Percentiles rank a stretch among this genome's conserved stretches.
These are phyloP conservation scores for Lepidurus couesii DNA, from an alignment of 1,140 invertebrate species.

Conservation along the genomic window DNA sequence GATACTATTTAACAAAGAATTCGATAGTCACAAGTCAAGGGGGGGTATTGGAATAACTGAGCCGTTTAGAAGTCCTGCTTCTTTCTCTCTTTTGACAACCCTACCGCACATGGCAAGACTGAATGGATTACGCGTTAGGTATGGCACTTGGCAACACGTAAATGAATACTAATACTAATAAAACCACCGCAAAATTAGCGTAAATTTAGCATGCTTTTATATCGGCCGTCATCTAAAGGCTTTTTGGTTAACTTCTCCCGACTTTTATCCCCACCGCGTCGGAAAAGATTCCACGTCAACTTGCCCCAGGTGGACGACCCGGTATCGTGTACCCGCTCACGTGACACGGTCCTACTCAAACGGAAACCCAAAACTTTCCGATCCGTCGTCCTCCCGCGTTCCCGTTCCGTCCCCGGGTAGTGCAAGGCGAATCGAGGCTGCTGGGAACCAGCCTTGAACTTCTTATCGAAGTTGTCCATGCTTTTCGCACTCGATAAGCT, in stretches of 20 bases:
- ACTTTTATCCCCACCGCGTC: background rate
- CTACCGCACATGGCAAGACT: background rate
- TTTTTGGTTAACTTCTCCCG: constrained; percentile 10
- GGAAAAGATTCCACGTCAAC: constrained; percentile 61
- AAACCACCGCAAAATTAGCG: background rate
- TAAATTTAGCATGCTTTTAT: constrained; percentile 12
- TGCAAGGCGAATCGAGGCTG: constrained; percentile 38
- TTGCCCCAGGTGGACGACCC: constrained; percentile 39
- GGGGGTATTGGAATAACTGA: background rate
- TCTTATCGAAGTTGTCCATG: constrained; percentile 30
- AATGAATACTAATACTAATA: background rate
- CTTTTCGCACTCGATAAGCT: constrained; percentile 23
- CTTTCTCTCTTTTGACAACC: background rate
- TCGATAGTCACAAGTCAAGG: background rate
- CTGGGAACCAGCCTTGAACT: constrained; percentile 38
- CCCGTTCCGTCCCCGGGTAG: constrained; percentile 7
- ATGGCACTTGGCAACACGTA: constrained; percentile 21
- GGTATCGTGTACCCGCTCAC: constrained; percentile 33
- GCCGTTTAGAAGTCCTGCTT: constrained; percentile 1
- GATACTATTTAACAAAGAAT: constrained; percentile 1
- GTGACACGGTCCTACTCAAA: constrained; percentile 35
- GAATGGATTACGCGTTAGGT: constrained; percentile 17
- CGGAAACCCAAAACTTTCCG: constrained; percentile 36
- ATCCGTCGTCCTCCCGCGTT: constrained; percentile 28
- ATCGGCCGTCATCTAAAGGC: background rate